Evolutionary conservation across 1,140 invertebrate genomes (phyloP), one percentile per base, ranked within the genome.

Genomic region (Plutomurus gul): DNA sequence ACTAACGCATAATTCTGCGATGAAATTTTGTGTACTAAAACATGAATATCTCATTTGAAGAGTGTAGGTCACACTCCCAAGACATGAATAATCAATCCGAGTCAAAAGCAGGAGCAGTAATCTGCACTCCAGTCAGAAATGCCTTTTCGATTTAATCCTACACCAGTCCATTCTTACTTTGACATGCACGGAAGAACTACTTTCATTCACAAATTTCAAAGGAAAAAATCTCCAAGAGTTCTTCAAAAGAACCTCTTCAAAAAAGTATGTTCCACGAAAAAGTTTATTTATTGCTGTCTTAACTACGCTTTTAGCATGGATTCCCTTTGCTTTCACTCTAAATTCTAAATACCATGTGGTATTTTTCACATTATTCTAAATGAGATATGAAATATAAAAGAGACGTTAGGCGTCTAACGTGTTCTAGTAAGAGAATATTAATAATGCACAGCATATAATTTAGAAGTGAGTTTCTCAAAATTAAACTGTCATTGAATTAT

Each of bases 21-120:
- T 30, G 56, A 25, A 65, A 65, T 36, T 16, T 65, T 18, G 36
- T 56, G 51, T 65, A 65, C 16, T n/a, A 36, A 56, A 65, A 65
- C 56, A 65, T 33, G 56, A 65, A 36, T 33, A 33, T 65, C 56
- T 65, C 56, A 27, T 65, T 65, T 65, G 56, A 36, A 27, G 18
- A 3, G 27, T 4, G 51, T 13, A 60, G 30, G 56, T 65, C 51
- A 56, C 51, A 65, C 27, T 65, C 56, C 56, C 56, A 18, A 25
- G 56, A 36, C 56, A 65, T 65, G 56, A 65, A 65, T 65, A 65
- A 65, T 65, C 56, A 65, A 65, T 65, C 56, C 27, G 56, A 65
- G 56, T 65, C 56, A 65, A 65, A 65, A 65, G 56, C 27, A 65
- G 27, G 16, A 33, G 27, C 30, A 1, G 7, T 65, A 65, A 65